Evolutionary conservation across 2,113 vertebrate species (phyloP), one percentile per base, ranked within the genome.

Genomic region (Geococcyx californianus): DNA sequence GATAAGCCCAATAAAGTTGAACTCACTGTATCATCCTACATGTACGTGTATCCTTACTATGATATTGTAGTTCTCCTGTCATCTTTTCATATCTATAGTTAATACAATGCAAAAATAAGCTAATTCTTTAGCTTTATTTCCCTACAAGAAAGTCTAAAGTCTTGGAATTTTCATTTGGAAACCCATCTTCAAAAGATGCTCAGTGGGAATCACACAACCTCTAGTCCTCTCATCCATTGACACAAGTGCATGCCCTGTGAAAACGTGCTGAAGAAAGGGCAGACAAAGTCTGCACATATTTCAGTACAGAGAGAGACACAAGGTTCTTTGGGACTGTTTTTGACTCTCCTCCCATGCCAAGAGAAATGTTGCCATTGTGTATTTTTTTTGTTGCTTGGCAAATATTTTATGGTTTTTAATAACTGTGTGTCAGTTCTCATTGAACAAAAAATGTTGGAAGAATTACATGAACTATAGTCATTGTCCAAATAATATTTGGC

Each of bases 361-460:
- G 47, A 58, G 63, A 44, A 54, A 40, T 19, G 31, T 21, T 67
- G 16, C n/a, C 1, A 0, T n/a, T 33, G 14, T 56, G 34, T 28
- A 14, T 89, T 84, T 60, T 75, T 3, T 34, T 60, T 36, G 34
- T 62, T 12, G 16, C 34, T 52, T 73, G 81, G 86, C 82, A 89
- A 87, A 51, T 62, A 66, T 59, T 91, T 84, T 58, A 63, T 94
- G 92, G 62, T n/a, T 85, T 95, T 86, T 86, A 90, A 91, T 87
- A 95, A 91, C 19, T 12, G 18, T 52, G 8, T 89, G 90, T 93
- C 96, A 95, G 49, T 79, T 92, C 64, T 91, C 79, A 70, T 82
- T 95, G 93, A 95, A 76, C 2, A 77, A 54, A 96, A 85, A 95
- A 77, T 55, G 70, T 16, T 49, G 92, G 74, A 97, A 88, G 23